These are phyloP conservation scores for Passerina amoena DNA, from an alignment of 2,113 vertebrate species.

Conservation along the genomic window DNA sequence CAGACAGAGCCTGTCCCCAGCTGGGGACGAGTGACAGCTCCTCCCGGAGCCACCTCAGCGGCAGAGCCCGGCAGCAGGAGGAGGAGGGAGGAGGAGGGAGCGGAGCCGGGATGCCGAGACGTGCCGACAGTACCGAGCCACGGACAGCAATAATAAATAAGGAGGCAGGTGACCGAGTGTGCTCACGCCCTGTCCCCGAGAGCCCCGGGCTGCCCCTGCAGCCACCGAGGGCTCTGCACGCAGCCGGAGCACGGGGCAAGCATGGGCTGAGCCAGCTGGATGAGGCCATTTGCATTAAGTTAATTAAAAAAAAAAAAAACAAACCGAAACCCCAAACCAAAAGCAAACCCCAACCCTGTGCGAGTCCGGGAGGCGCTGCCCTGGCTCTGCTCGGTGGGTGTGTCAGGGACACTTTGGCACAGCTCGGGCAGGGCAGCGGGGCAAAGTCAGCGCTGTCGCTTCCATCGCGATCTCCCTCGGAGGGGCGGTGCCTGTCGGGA, in stretches of 20 bases:
- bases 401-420: slow-evolving; percentile 44
- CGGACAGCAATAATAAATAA: slow-evolving; percentile 32
- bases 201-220: neutral
- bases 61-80: neutral
- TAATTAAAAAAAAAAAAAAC: neutral
- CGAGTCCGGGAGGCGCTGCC: neutral
- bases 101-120: neutral
- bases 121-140: neutral
- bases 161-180: neutral
- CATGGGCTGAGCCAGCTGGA: neutral
- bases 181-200: neutral
- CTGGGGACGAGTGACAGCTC: neutral
- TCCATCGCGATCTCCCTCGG: neutral
- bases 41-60: neutral
- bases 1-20: neutral
- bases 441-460: neutral
- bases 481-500: neutral
- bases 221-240: neutral
- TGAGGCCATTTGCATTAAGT: slow-evolving; percentile 32
- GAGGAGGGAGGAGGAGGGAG: neutral
- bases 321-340: neutral
- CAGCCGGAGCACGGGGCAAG: neutral
- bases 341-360: neutral
- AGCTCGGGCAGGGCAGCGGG: neutral
- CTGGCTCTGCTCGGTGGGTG: neutral